A percentile compares a stretch with the other conserved stretches of the same genome.
phyloP scores from a whole-genome alignment of 1,140 invertebrate genomes.

The Caenorhabditis tropicalis region DNA sequence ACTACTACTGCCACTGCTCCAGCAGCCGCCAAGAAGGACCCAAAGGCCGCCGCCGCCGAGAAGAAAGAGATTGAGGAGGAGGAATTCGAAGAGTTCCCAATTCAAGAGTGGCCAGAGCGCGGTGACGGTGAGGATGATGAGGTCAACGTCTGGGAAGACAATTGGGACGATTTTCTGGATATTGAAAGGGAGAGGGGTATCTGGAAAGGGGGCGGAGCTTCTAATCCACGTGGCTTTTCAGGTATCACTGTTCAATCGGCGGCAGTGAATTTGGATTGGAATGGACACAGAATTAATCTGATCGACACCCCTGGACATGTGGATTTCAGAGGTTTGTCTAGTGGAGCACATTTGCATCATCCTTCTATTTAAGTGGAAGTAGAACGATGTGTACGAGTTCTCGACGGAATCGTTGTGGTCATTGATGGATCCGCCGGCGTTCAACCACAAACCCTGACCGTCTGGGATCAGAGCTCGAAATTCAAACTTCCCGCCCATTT shows the following conservation, averaged over 20 bases:
- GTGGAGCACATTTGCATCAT: background rate
- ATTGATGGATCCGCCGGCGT: constrained; percentile 98
- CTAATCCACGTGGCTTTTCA: too few species aligned
- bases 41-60: too few species aligned
- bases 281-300: constrained; percentile 93
- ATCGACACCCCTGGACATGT: constrained; percentile 99
- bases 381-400: constrained; percentile 96
- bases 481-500: constrained; percentile 98
- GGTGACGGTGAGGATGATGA: too few species aligned
- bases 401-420: constrained; percentile 96
- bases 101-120: too few species aligned
- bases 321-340: constrained; percentile 82
- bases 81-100: too few species aligned
- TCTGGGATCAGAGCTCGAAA: constrained; percentile 94
- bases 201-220: too few species aligned
- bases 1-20: too few species aligned
- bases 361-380: constrained; percentile 81
- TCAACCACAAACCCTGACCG: constrained; percentile 98
- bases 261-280: constrained; percentile 96
- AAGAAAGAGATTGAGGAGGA: too few species aligned
- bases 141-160: too few species aligned
- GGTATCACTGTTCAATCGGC: constrained; percentile 99
- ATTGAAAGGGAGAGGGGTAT: constrained; percentile 69
- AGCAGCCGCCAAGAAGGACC: too few species aligned
- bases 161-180: constrained; percentile 61